Percentiles rank a stretch among this genome's conserved stretches.
Evolutionary conservation across 2,113 vertebrate genomes (phyloP).

Genomic region (Xenopus tropicalis): UCB_Xtro_10.0 CM004446.2:8285001-8285500

Average conservation of each 20-base stretch:
- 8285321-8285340: too few relatives aligned
- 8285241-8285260: not conserved
- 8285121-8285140: conserved; percentile 6
- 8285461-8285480: too few relatives aligned
- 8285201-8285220: not conserved
- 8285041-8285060: conserved; percentile 26
- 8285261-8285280: not conserved
- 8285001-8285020: not conserved
- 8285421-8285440: too few relatives aligned
- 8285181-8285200: conserved; percentile 1
- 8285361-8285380: too few relatives aligned
- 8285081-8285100: conserved; percentile 2
- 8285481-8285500: too few relatives aligned
- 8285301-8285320: not conserved
- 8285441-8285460: too few relatives aligned
- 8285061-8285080: conserved; percentile 21
- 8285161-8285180: not conserved
- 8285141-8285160: not conserved
- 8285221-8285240: not conserved
- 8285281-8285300: not conserved
- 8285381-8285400: too few relatives aligned
- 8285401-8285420: too few relatives aligned
- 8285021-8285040: conserved; percentile 6
- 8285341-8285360: too few relatives aligned
- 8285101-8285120: conserved; percentile 1